Percentiles rank a stretch among this genome's conserved stretches.
Evolutionary conservation across 2,888 invertebrate genomes (phyloP).

Genomic region (Ptilodon capucinus): DNA sequence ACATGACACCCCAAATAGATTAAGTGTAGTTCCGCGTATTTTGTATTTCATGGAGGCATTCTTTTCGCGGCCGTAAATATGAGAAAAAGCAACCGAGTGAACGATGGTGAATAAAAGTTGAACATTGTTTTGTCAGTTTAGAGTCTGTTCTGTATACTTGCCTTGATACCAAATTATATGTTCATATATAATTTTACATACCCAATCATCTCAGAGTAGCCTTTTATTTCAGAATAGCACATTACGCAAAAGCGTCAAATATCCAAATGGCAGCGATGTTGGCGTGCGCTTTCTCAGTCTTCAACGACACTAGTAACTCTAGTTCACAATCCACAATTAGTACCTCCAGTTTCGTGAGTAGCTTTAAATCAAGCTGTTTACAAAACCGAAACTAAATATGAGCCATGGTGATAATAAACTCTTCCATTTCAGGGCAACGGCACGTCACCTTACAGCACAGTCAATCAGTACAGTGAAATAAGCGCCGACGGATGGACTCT

Average conservation of each 20-base stretch:
- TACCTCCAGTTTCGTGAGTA: constrained; percentile 73
- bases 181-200: no score
- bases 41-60: no score
- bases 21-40: no score
- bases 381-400: neutral
- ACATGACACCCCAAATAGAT: no score
- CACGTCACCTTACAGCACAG: constrained; percentile 95
- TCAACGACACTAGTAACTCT: constrained; percentile 76
- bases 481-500: constrained; percentile 90
- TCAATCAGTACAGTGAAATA: constrained; percentile 88
- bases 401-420: no score
- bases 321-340: constrained; percentile 82
- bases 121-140: no score
- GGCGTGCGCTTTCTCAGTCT: constrained; percentile 92
- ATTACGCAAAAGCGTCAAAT: constrained; percentile 91
- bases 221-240: constrained; percentile 84
- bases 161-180: no score
- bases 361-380: neutral
- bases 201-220: no score
- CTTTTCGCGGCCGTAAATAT: no score
- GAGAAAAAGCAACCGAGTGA: no score
- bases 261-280: constrained; percentile 97
- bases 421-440: constrained; percentile 76
- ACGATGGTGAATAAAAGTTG: no score
- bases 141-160: no score